Conservation (phyloP, 2,888 invertebrate species). For the Camptogramma bilineatum region DNA sequence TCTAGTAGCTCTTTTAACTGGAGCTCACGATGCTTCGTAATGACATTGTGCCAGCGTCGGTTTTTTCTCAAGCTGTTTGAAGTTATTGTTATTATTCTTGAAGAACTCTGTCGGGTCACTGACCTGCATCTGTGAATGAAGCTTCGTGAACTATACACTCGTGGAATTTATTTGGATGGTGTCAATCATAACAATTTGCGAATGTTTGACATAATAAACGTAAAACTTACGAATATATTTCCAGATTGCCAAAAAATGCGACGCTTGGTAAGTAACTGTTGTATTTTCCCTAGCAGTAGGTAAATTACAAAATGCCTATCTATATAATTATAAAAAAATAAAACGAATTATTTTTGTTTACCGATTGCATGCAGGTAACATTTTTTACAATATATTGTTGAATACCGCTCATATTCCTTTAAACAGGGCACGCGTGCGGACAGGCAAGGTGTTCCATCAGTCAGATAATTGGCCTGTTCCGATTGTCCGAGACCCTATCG, state of each 20-base stretch:
- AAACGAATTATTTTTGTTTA: background rate
- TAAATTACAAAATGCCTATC: too few species aligned
- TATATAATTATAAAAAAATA: too few species aligned
- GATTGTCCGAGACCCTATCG: constrained; percentile 58
- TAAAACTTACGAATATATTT: too few species aligned
- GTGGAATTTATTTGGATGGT: constrained; percentile 6
- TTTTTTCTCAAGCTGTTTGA: constrained; percentile 81
- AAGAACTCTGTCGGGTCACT: constrained; percentile 67
- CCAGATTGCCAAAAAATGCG: too few species aligned
- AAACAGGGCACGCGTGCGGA: constrained; percentile 46
- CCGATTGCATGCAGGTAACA: background rate
- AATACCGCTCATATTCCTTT: constrained; percentile 16
- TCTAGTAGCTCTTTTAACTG: constrained; percentile 60
- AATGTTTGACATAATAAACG: too few species aligned
- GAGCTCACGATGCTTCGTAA: constrained; percentile 73
- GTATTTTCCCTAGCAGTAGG: too few species aligned
- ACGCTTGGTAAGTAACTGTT: too few species aligned
- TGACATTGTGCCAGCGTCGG: constrained; percentile 75
- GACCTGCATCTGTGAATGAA: constrained; percentile 54
- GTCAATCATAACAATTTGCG: background rate
- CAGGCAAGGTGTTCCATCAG: constrained; percentile 76
- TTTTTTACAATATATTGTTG: constrained; percentile 7
- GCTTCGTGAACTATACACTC: constrained; percentile 6
- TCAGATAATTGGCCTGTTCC: constrained; percentile 72
- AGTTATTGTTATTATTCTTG: constrained; percentile 82